Evolutionary conservation across 1,140 invertebrate species (phyloP).

Genomic region (Andricus grossulariae): DNA sequence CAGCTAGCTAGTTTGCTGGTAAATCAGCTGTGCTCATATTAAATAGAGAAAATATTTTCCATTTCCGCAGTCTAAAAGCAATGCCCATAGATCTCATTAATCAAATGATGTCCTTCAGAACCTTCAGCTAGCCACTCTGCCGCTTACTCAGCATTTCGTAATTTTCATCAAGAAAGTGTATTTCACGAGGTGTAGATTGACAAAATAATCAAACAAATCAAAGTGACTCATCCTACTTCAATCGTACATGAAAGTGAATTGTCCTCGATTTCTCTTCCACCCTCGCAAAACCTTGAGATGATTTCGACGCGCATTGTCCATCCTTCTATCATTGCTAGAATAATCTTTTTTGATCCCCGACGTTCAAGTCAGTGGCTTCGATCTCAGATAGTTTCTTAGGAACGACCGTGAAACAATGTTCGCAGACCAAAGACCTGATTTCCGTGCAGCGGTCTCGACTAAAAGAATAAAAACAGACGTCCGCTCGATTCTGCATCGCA

Average conservation of each 20-base stretch:
- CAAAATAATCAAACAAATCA: no score
- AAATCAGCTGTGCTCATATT: no score
- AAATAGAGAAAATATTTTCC: no score
- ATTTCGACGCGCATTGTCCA: not conserved
- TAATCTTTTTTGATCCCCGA: not conserved
- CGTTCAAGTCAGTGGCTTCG: constrained; percentile 4
- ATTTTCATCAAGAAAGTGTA: no score
- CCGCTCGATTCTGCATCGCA: not conserved
- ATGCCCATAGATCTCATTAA: no score
- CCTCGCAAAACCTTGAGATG: not conserved
- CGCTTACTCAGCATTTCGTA: no score
- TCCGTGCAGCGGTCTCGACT: not conserved
- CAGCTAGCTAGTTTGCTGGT: no score
- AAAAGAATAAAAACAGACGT: not conserved
- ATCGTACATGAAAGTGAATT: not conserved
- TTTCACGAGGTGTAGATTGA: no score
- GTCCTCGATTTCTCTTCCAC: not conserved
- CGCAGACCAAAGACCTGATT: constrained; percentile 9
- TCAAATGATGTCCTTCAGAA: no score
- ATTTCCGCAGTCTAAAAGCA: no score
- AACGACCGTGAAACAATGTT: constrained; percentile 2
- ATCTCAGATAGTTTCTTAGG: constrained; percentile 1
- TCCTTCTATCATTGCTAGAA: not conserved
- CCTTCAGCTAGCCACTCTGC: no score
- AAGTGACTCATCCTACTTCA: no score